Evolutionary conservation across 1,140 invertebrate species (phyloP).

Genomic region (Acyrthosiphon pisum): DNA sequence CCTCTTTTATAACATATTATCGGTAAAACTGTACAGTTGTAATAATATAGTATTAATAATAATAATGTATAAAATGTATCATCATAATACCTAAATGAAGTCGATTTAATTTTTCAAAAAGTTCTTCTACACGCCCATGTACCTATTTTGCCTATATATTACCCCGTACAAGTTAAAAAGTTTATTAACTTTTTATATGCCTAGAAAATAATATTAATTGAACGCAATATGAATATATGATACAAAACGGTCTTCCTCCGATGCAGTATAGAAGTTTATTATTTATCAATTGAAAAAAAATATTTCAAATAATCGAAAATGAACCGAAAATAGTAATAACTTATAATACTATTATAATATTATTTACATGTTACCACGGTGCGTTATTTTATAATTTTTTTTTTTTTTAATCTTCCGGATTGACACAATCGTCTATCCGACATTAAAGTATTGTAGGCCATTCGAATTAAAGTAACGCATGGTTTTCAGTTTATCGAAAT

Average conservation of each 20-base stretch:
- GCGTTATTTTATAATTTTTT: too few relatives aligned
- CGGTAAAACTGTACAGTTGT: too few relatives aligned
- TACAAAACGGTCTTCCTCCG: background rate
- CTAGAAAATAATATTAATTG: too few relatives aligned
- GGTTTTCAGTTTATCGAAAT: background rate
- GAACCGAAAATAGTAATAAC: background rate
- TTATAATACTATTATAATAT: background rate
- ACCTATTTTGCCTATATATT: background rate
- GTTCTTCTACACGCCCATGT: background rate
- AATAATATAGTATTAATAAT: too few relatives aligned
- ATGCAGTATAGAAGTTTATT: background rate
- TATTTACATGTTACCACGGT: background rate
- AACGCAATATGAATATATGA: background rate
- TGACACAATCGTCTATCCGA: too few relatives aligned
- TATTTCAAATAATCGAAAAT: background rate
- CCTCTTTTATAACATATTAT: background rate
- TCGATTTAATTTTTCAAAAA: background rate
- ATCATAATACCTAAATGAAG: background rate
- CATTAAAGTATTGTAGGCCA: background rate
- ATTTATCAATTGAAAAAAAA: background rate
- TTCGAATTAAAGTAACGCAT: background rate
- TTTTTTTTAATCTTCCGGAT: too few relatives aligned
- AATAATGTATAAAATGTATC: too few relatives aligned
- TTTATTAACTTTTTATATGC: too few relatives aligned
- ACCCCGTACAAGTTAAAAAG: background rate